Evolutionary conservation across 2,797 vertebrate genomes (phyloP).

Genomic region (Galaxias olidus): DNA sequence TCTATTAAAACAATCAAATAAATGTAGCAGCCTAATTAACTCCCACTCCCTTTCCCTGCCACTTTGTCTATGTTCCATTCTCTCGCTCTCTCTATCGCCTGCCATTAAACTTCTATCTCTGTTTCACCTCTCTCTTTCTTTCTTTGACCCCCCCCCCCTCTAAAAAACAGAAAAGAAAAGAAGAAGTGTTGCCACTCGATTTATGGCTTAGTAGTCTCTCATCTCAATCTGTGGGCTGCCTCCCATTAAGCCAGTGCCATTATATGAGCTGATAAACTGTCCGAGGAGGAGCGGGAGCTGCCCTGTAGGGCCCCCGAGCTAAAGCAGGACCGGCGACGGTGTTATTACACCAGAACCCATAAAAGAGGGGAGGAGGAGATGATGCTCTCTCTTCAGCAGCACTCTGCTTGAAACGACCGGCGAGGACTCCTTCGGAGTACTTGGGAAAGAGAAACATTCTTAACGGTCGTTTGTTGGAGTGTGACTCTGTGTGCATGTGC

Average conservation of each 20-base stretch:
- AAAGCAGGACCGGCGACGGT: no score
- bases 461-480: not conserved
- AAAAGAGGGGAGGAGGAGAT: constrained; percentile 27
- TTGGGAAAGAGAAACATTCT: not conserved
- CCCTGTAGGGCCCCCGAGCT: constrained; percentile 13
- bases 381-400: constrained; percentile 31
- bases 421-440: not conserved
- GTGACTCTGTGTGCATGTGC: not conserved
- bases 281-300: constrained; percentile 1
- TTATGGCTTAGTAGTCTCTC: constrained; percentile 45
- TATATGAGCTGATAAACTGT: constrained; percentile 42
- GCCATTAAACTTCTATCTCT: no score
- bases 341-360: constrained; percentile 31
- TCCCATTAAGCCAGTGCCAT: constrained; percentile 57
- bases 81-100: no score
- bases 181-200: constrained; percentile 43
- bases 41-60: not conserved
- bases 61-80: not conserved
- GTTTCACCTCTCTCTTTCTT: no score
- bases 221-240: constrained; percentile 50
- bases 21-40: not conserved
- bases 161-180: no score
- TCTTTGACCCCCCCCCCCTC: no score
- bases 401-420: constrained; percentile 5
- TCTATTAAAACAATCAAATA: not conserved